phyloP scores from a whole-genome alignment of 2,888 invertebrate species.

The Conops quadrifasciatus region DNA sequence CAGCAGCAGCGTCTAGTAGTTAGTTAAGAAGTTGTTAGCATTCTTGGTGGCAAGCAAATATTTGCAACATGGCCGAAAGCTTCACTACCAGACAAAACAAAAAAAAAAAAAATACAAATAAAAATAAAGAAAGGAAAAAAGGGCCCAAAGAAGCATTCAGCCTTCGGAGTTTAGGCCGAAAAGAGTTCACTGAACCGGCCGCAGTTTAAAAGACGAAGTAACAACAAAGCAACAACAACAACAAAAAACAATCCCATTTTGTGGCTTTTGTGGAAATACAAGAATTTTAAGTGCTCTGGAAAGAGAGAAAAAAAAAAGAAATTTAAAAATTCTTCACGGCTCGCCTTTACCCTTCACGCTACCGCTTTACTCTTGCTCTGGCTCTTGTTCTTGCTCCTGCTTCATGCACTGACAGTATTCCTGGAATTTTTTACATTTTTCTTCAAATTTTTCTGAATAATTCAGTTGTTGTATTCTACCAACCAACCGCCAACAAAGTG shows the following conservation, averaged over 20 bases:
- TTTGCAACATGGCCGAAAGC: slow-evolving; percentile 18
- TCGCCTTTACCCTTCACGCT: background rate
- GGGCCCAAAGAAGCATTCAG: background rate
- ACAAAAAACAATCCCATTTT: too few relatives aligned
- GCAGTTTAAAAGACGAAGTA: slow-evolving; percentile 2
- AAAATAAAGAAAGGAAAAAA: too few relatives aligned
- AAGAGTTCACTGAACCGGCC: slow-evolving; percentile 15
- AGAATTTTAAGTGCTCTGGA: background rate
- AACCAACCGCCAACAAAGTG: too few relatives aligned
- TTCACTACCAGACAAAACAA: background rate
- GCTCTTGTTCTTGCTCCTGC: background rate
- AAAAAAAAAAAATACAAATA: too few relatives aligned
- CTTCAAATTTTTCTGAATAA: background rate
- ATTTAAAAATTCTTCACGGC: background rate
- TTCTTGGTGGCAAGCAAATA: slow-evolving; percentile 16
- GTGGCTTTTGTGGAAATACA: slow-evolving; percentile 1
- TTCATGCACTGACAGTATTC: background rate
- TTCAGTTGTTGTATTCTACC: background rate
- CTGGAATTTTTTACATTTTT: background rate
- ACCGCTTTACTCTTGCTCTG: background rate
- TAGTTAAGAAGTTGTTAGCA: slow-evolving; percentile 22
- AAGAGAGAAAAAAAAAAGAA: background rate
- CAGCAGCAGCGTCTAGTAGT: background rate
- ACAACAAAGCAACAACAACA: too few relatives aligned
- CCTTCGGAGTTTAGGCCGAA: background rate